Evolutionary conservation across 2,888 invertebrate genomes (phyloP), one percentile per base, ranked within the genome.

Genomic region (Enchytraeus crypticus): DNA sequence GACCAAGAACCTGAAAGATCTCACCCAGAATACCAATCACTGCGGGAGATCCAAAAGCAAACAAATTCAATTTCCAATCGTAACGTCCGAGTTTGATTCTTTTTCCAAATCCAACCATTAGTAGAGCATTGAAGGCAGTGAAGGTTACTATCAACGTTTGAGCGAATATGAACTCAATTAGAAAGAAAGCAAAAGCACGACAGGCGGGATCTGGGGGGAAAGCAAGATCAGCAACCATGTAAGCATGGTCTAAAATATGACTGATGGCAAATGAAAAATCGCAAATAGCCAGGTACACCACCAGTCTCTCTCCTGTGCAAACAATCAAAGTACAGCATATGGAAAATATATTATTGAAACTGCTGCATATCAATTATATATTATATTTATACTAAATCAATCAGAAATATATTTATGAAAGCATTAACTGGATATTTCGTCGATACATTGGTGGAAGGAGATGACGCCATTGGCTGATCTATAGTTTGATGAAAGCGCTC

Each of bases 181-280:
- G 51, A 33, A 65, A 63, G 59, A 57, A 63, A 29, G 47, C 60
- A 26, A 65, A 58, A 33, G 33, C 23, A 14, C 29, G 43, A 46
- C 65, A 65, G 27, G 51, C 27, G 26, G 1, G 45, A 11, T 57
- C 58, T 2, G 65, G 65, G 0, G 62, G 62, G 34, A 60, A 53
- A 49, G 33, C 59, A 14, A 33, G n/a, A 2, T 30, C 53, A 14
- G 32, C 56, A 0, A 58, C 3, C 63, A 61, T 65, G 61, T 60
- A 63, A 43, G 51, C 27, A 53, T 65, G 65, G 47, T 65, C 65
- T 30, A 57, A 30, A 21, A 60, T 49, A 55, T 64, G 64, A 32
- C 57, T 55, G 33, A 55, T 33, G 33, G 55, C 43, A 21, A 27
- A 47, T 18, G 3, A 18, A 0, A 62, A 45, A 30, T 62, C 62